Evolutionary conservation across 2,113 vertebrate species (phyloP), one percentile per base, ranked within the genome.

Genomic region (Andinoacara biseriatus): DNA sequence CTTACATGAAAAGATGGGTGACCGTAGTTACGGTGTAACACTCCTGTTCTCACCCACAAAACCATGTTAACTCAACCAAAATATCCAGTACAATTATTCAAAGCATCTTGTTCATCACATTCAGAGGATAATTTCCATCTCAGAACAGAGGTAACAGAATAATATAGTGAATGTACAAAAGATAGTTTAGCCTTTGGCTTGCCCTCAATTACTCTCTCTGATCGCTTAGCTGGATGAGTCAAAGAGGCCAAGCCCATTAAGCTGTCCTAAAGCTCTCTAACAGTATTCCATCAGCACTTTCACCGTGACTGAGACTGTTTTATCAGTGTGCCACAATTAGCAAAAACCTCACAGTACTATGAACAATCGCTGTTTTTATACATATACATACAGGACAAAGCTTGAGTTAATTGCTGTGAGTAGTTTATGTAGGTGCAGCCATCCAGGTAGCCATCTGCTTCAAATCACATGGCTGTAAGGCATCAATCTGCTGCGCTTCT

Each of bases 141-240:
- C 26, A 57, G 79, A 76, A 54, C 61, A 69, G 82, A 82, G 79
- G 78, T 85, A 84, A 80, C 72, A 65, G 77, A 85, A 80, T 86
- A 87, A 90, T 82, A 81, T 78, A 80, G 80, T 56, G 58, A 76
- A 69, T 84, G 75, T 78, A 90, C 52, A 86, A 92, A 94, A 81
- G 88, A 82, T 86, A 87, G 84, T 89, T 91, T 88, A 91, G 90
- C 90, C 93, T 91, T 87, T 86, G 57, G 87, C 85, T 88, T 89
- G 88, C 84, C 91, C 91, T 91, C 90, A 89, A 86, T 91, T 91
- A 86, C 84, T 86, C 83, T 79, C 72, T 86, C 77, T 88, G 89
- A 90, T 93, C 72, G 52, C 82, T 83, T 67, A 58, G 80, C 85
- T 85, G 86, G 85, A 92, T 91, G 88, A 92, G 91, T 92, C 90